These are phyloP conservation scores for Eupsittula cactorum DNA, from an alignment of 2,113 vertebrate species.

Conservation along the genomic window DNA sequence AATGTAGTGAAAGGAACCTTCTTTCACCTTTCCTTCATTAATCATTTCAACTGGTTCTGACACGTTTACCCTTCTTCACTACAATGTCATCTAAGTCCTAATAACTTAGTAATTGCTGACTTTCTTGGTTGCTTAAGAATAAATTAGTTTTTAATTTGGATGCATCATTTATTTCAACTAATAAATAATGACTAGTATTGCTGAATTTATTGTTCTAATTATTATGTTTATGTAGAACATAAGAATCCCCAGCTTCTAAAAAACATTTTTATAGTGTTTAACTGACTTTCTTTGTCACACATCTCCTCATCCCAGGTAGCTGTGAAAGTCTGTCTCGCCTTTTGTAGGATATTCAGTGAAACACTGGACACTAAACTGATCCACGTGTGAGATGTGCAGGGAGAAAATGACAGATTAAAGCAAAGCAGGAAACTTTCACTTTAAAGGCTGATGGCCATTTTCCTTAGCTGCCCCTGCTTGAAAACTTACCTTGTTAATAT, in stretches of 20 bases:
- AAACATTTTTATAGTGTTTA: background rate
- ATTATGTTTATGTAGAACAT: background rate
- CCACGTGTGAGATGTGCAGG: background rate
- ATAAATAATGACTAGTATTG: background rate
- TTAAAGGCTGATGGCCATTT: background rate
- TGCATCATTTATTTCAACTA: background rate
- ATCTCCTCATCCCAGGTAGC: background rate
- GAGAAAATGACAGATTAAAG: background rate
- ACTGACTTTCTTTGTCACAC: background rate
- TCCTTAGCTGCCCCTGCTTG: background rate
- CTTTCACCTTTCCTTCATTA: background rate
- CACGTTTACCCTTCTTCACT: background rate
- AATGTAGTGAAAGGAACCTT: background rate
- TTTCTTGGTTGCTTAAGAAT: constrained; percentile 2
- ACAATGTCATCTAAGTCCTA: background rate
- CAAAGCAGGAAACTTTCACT: background rate
- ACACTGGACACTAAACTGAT: background rate
- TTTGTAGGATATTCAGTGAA: background rate
- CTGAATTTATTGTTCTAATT: background rate
- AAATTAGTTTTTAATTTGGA: constrained; percentile 31
- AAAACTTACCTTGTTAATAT: background rate
- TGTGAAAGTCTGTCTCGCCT: background rate
- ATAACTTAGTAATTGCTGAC: background rate
- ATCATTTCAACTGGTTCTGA: background rate
- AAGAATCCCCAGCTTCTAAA: background rate